Evolutionary conservation across 2,797 vertebrate genomes (phyloP).

Genomic region (Gouania willdenowi): DNA sequence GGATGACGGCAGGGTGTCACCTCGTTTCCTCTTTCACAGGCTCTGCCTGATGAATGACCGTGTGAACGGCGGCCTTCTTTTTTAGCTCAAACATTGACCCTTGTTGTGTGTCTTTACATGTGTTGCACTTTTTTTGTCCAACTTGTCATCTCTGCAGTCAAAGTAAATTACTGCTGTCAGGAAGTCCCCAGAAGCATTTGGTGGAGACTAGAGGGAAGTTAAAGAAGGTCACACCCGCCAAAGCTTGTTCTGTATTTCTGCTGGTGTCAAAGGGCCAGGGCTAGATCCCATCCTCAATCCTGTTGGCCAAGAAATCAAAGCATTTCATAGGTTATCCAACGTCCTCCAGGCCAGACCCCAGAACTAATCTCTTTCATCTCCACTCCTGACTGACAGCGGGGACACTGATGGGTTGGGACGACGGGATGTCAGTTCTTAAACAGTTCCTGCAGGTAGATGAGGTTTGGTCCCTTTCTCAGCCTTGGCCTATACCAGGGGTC

Average conservation of each 20-base stretch:
- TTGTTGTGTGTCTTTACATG: not conserved
- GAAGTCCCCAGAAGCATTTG: conserved; percentile 47
- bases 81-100: conserved; percentile 7
- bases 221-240: conserved; percentile 24
- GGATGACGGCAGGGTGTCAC: conserved; percentile 44
- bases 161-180: conserved; percentile 48
- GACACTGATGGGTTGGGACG: not conserved
- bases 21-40: conserved; percentile 50
- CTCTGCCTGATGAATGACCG: conserved; percentile 48
- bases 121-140: not conserved
- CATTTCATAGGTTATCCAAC: conserved; percentile 57
- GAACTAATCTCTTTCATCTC: conserved; percentile 72
- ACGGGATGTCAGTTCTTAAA: too few species aligned
- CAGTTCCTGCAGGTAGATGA: conserved; percentile 5
- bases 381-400: conserved; percentile 24
- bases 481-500: too few species aligned
- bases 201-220: conserved; percentile 2
- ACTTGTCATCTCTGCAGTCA: conserved; percentile 46
- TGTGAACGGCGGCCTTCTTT: conserved; percentile 39
- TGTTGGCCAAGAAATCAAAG: conserved; percentile 61
- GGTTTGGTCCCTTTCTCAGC: conserved; percentile 15
- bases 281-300: conserved; percentile 60
- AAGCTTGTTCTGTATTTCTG: conserved; percentile 45
- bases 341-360: conserved; percentile 62
- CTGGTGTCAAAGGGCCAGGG: conserved; percentile 48